Conservation (phyloP, 2,888 invertebrate genomes). For the Bibio marci region DNA sequence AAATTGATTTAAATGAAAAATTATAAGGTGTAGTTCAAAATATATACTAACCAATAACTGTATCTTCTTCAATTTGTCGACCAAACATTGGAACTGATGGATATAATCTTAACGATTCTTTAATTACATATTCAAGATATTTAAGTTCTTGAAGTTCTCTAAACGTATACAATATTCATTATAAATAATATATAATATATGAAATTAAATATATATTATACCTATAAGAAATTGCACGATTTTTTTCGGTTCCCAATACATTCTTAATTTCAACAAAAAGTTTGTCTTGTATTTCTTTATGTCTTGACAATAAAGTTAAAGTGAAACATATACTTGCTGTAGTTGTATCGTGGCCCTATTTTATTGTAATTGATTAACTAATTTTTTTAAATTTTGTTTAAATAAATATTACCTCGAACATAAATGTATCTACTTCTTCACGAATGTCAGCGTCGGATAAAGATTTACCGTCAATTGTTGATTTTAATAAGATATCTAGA, state of each 20-base stretch:
- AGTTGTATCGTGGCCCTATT: slow-evolving; percentile 25
- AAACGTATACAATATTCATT: too few species aligned
- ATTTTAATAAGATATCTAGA: slow-evolving; percentile 46
- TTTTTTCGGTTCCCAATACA: slow-evolving; percentile 16
- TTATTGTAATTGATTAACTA: too few species aligned
- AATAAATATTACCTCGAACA: slow-evolving; percentile 54
- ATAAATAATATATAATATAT: too few species aligned
- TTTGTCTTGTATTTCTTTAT: slow-evolving; percentile 22
- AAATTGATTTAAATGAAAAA: neutral
- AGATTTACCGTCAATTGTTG: slow-evolving; percentile 37
- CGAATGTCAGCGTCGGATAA: slow-evolving; percentile 40
- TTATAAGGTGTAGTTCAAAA: neutral
- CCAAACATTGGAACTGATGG: slow-evolving; percentile 27
- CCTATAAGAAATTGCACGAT: slow-evolving; percentile 10
- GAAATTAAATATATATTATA: too few species aligned
- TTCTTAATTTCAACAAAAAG: slow-evolving; percentile 19
- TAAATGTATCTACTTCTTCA: slow-evolving; percentile 56
- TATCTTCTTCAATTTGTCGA: slow-evolving; percentile 21
- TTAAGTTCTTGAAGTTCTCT: slow-evolving; percentile 22
- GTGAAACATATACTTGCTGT: slow-evolving; percentile 24
- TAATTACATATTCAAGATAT: slow-evolving; percentile 25
- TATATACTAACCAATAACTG: slow-evolving; percentile 22
- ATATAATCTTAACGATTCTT: slow-evolving; percentile 25
- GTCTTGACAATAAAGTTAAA: slow-evolving; percentile 21
- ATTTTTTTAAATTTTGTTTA: neutral